Conservation (phyloP, 2,888 invertebrate species). For the Tetragonula carbonaria region DNA sequence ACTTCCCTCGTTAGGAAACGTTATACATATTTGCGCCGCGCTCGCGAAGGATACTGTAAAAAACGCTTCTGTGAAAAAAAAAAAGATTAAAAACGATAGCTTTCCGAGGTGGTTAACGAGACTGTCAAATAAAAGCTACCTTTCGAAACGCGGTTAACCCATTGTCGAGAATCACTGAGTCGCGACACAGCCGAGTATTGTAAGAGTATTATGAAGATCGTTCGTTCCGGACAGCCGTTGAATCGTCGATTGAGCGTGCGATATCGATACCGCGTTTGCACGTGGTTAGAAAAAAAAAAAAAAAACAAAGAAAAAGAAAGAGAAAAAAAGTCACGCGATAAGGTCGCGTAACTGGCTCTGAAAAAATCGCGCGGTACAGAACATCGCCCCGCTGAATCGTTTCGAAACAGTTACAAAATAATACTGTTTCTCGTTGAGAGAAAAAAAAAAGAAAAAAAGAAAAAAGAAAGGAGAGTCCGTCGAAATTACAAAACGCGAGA, state of each 20-base stretch:
- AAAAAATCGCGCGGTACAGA: slow-evolving; percentile 8
- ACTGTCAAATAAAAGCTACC: neutral
- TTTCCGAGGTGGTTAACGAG: neutral
- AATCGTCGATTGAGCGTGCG: slow-evolving; percentile 20
- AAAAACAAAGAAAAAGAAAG: too few relatives aligned
- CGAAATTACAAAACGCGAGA: slow-evolving; percentile 27
- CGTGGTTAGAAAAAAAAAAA: too few relatives aligned
- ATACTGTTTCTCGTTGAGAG: slow-evolving; percentile 26
- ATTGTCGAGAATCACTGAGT: neutral
- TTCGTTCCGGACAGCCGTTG: neutral
- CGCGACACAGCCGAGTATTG: slow-evolving; percentile 10
- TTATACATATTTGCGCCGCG: neutral
- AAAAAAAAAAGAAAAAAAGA: neutral
- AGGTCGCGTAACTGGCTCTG: neutral
- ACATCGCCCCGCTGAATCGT: neutral
- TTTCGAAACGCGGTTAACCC: neutral
- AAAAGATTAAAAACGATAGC: neutral
- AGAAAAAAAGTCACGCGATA: neutral
- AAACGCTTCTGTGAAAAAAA: neutral
- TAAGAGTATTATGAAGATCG: slow-evolving; percentile 16
- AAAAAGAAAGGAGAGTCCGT: neutral
- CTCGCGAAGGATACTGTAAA: too few relatives aligned
- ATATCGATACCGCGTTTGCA: neutral
- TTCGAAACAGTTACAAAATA: slow-evolving; percentile 30
- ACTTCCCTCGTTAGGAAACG: neutral